Base-by-base conservation (phyloP, 2,113 vertebrate species). In the Seriola aureovittata region DNA sequence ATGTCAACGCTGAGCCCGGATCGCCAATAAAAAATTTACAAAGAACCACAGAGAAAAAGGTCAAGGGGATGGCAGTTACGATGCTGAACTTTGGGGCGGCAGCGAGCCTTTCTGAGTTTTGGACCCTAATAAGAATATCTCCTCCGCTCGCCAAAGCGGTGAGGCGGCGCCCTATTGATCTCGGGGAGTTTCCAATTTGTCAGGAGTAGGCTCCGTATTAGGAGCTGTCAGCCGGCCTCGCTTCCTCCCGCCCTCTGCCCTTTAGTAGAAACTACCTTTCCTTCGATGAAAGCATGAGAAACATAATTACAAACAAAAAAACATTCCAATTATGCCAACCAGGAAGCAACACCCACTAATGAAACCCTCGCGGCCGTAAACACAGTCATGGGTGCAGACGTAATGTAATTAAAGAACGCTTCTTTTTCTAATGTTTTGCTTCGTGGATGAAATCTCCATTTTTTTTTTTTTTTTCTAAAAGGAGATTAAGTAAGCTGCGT, bases 171-270 rank as follows among this genome's bases (percentile, higher is more conserved):
- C 80, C 75, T 91, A 94, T 95, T 88, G 92, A 94, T 94, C 92
- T 78, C 65, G 32, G 36, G 80, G 85, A 90, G 83, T 84, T 93
- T 94, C 91, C 92, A 86, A 93, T 93, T 94, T 94, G 92, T 92
- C 89, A 88, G 85, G 64, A 67, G 80, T 84, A 68, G 85, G 83
- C 85, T 50, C 85, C 88, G 42, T 82, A 90, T 93, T 91, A 91
- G 88, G 71, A 81, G 84, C 93, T 92, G 91, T 93, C 93, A 93
- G 78, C 38, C 69, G 4, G 75, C 70, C 66, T 29, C 4, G 82
- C 52, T 81, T 68, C 29, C 71, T 21, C 71, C 79, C 89, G 29
- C 75, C 89, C 86, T 83, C 75, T 92, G 91, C 71, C 93, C 93
- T 93, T 93, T 93, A 77, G 69, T 40, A 67, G 80, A 67, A 85